Base-by-base conservation (phyloP, 2,888 invertebrate species). In the Gymnosoma rotundatum region DNA sequence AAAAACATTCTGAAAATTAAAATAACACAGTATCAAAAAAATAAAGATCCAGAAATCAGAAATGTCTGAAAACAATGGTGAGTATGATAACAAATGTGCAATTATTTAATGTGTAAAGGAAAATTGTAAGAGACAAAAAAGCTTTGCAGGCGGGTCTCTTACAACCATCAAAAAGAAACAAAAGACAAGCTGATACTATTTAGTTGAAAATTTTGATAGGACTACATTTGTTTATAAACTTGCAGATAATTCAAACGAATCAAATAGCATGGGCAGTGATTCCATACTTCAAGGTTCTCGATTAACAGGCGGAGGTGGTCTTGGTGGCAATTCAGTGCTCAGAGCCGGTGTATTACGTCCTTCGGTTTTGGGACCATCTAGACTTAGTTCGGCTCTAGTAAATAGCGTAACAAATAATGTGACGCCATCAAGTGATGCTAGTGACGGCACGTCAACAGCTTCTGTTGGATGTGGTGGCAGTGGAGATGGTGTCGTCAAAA, bases 31-130 rank as follows among this genome's bases (percentile, higher is more conserved):
- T 75, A 81, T 70, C 80, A 78, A 76, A 78, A 63, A 85, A 83
- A 50, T 79, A 32, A 75, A 73, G 42, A 42, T 50, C 42, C 69
- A 60, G 0, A 75, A 12, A 21, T 20, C 25, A 58, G 12, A 87
- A 87, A 91, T 91, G 91, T 91, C 91, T 25, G 92, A 92, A 88
- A 91, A 90, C 80, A 91, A 91, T 89, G 91, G 91, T 91, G 88
- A 89, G 89, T 88, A 80, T 9, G 3, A 0, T n/a, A 12, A 6
- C 20, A 50, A 48, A 45, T 36, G n/a, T n/a, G 32, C 25, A 48
- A 32, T 12, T 25, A n/a, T 5, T 12, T 21, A 18, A 42, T 61
- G 14, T 42, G 25, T 21, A 69, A 63, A 61, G 8, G 36, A 32
- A 18, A 58, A 36, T 18, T 45, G 42, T 6, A 56, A 61, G 52